A percentile compares a stretch with the other conserved stretches of the same genome.
Conservation (phyloP, 2,888 invertebrate genomes). For the Caenorhabditis imperialis region DNA sequence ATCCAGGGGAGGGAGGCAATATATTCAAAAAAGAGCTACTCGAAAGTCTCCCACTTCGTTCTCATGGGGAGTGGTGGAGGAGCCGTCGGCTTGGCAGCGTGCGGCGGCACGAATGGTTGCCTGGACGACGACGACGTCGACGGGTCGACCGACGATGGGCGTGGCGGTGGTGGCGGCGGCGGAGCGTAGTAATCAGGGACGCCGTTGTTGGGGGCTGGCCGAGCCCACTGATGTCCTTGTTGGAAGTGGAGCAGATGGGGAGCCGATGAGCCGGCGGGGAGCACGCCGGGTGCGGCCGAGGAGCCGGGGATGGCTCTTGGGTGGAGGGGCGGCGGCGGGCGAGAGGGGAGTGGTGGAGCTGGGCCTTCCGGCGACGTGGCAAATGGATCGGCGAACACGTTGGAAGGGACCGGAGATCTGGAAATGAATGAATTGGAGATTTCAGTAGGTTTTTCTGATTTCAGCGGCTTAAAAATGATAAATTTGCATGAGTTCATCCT, state of each 20-base stretch:
- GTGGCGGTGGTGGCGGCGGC: slow-evolving; percentile 25
- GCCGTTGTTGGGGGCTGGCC: neutral
- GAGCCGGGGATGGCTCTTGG: slow-evolving; percentile 20
- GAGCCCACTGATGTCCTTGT: slow-evolving; percentile 26
- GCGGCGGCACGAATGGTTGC: neutral
- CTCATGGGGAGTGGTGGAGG: neutral
- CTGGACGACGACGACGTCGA: slow-evolving; percentile 4
- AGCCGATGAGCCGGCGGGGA: slow-evolving; percentile 33
- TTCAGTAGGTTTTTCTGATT: no score
- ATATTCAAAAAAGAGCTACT: no score
- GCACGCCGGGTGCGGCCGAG: neutral
- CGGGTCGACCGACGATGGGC: slow-evolving; percentile 35
- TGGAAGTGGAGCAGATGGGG: slow-evolving; percentile 34
- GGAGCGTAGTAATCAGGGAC: slow-evolving; percentile 11
- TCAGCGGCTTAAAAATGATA: no score
- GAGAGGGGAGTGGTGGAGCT: slow-evolving; percentile 34
- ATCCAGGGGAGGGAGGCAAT: no score
- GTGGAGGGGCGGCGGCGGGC: slow-evolving; percentile 32
- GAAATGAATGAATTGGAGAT: no score
- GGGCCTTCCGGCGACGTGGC: slow-evolving; percentile 40
- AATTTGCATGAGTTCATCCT: no score
- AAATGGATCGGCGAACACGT: slow-evolving; percentile 35
- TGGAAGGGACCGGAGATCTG: slow-evolving; percentile 8
- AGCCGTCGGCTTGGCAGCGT: slow-evolving; percentile 1
- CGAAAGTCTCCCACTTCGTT: no score